phyloP scores from a whole-genome alignment of 2,888 invertebrate genomes.

The Cryptus viduatorius region DNA sequence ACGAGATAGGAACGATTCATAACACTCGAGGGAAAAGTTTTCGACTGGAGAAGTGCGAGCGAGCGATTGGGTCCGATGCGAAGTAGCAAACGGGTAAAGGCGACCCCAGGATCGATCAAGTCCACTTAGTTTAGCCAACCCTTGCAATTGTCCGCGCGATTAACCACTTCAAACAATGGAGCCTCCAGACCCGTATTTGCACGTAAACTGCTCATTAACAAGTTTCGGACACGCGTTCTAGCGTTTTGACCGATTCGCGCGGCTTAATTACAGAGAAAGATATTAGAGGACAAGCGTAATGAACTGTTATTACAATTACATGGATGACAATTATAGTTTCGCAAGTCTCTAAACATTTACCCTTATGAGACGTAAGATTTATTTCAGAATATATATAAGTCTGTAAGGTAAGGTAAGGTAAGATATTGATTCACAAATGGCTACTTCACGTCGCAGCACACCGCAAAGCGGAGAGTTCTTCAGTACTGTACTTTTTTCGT shows the following conservation, averaged over 20 bases:
- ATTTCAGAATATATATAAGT: too few relatives aligned
- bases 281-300: neutral
- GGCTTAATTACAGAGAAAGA: neutral
- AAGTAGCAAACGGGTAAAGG: neutral
- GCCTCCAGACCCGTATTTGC: conserved; percentile 6
- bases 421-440: too few relatives aligned
- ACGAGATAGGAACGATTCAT: neutral
- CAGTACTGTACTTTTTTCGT: neutral
- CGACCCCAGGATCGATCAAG: neutral
- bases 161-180: conserved; percentile 1
- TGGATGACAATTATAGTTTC: neutral
- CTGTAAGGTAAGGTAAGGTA: too few relatives aligned
- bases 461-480: neutral
- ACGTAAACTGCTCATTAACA: conserved; percentile 27
- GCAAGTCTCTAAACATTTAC: too few relatives aligned
- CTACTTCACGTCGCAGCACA: too few relatives aligned
- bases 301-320: neutral
- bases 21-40: neutral
- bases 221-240: conserved; percentile 10
- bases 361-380: too few relatives aligned
- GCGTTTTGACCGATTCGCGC: neutral
- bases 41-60: neutral
- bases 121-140: conserved; percentile 4
- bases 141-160: conserved; percentile 43
- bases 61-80: neutral